phyloP scores from a whole-genome alignment of 2,888 invertebrate species.

The Eupithecia pulchellata region DNA sequence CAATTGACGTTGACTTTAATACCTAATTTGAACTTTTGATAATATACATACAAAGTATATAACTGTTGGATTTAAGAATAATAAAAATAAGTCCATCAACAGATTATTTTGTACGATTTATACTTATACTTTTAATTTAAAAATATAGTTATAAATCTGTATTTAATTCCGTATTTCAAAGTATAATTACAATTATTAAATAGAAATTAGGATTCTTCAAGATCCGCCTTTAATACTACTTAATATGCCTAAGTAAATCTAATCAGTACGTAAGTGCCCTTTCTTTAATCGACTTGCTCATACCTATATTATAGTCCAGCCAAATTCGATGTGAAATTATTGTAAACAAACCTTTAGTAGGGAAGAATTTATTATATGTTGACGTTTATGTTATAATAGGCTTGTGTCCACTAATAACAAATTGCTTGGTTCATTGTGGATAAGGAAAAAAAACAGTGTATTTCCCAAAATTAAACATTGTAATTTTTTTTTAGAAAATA shows the following conservation, averaged over 20 bases:
- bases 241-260: background rate
- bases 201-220: background rate
- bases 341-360: background rate
- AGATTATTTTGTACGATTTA: constrained; percentile 1
- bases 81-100: background rate
- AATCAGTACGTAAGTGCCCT: background rate
- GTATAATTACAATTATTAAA: background rate
- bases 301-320: background rate
- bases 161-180: background rate
- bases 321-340: background rate
- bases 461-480: too few species aligned
- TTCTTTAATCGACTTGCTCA: background rate
- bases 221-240: background rate
- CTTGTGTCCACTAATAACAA: too few species aligned
- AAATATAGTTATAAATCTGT: background rate
- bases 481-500: too few species aligned
- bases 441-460: too few species aligned
- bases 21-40: background rate
- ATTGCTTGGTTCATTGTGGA: too few species aligned
- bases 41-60: background rate
- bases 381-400: too few species aligned
- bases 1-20: background rate
- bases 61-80: background rate
- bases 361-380: too few species aligned
- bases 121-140: background rate